A percentile compares a stretch with the other conserved stretches of the same genome.
Evolutionary conservation across 2,888 invertebrate genomes (phyloP).

Genomic region (Hedychridium roseum): DNA sequence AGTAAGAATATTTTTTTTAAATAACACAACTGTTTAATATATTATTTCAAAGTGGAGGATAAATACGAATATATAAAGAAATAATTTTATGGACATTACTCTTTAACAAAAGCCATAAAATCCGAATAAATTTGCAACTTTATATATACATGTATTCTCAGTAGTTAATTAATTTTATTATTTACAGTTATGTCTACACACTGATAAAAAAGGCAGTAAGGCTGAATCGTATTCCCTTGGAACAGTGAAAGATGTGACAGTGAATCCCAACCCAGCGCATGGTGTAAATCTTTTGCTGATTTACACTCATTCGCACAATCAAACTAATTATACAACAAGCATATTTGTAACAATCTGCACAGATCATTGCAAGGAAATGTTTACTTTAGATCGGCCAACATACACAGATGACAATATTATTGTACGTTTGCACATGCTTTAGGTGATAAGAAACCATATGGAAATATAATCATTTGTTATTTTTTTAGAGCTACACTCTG

Average conservation of each 20-base stretch:
- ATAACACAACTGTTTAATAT: neutral
- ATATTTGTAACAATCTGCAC: no score
- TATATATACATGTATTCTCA: neutral
- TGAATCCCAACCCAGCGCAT: no score
- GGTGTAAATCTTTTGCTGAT: no score
- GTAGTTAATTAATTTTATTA: neutral
- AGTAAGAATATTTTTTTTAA: constrained; percentile 27
- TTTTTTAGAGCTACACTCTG: constrained; percentile 56
- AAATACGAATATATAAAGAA: no score
- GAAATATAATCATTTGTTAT: constrained; percentile 27
- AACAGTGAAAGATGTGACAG: no score
- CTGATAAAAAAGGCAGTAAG: neutral
- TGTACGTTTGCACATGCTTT: no score
- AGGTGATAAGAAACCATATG: neutral
- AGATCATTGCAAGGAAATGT: neutral
- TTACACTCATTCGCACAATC: no score
- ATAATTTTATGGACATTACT: neutral
- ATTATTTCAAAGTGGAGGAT: neutral
- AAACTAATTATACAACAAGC: no score
- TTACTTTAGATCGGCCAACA: neutral
- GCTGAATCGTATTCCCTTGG: no score
- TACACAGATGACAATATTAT: no score
- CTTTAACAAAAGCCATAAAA: neutral
- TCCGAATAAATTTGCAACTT: neutral
- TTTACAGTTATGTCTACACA: constrained; percentile 41